These are phyloP conservation scores for Hylia prasina DNA, from an alignment of 2,113 vertebrate genomes.

Conservation along the genomic window DNA sequence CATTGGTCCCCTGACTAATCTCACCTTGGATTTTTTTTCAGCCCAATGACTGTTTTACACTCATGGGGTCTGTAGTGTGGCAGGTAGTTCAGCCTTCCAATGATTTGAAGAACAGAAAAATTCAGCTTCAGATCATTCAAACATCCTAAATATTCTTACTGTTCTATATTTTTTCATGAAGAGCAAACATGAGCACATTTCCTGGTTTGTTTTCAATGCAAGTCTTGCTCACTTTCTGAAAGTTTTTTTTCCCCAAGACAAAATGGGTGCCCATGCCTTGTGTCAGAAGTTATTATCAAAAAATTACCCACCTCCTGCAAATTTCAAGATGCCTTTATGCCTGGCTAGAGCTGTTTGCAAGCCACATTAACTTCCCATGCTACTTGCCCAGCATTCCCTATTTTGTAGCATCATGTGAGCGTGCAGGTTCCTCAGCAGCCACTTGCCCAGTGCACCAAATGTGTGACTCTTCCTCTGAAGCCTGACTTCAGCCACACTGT, in stretches of 20 bases:
- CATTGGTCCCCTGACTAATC: background rate
- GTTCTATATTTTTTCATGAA: background rate
- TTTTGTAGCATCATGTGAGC: background rate
- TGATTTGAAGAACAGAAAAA: background rate
- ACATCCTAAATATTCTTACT: background rate
- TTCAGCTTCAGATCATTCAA: background rate
- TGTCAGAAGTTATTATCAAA: background rate
- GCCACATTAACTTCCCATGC: background rate
- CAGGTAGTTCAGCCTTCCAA: background rate
- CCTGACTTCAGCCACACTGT: accelerated
- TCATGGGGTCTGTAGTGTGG: background rate
- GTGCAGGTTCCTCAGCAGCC: background rate
- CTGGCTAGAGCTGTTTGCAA: background rate
- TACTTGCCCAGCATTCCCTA: background rate
- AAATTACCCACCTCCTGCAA: background rate
- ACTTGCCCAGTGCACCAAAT: background rate
- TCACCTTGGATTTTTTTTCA: background rate
- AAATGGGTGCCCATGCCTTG: background rate
- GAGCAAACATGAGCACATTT: background rate
- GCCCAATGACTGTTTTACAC: background rate
- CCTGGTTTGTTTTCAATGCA: background rate
- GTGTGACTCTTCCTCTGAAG: background rate
- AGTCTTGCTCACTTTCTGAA: background rate
- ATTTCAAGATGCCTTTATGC: background rate
- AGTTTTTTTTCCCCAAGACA: accelerated